Evolutionary conservation across 2,888 invertebrate genomes (phyloP), one percentile per base, ranked within the genome.

Genomic region (Drosophila limbata): DNA sequence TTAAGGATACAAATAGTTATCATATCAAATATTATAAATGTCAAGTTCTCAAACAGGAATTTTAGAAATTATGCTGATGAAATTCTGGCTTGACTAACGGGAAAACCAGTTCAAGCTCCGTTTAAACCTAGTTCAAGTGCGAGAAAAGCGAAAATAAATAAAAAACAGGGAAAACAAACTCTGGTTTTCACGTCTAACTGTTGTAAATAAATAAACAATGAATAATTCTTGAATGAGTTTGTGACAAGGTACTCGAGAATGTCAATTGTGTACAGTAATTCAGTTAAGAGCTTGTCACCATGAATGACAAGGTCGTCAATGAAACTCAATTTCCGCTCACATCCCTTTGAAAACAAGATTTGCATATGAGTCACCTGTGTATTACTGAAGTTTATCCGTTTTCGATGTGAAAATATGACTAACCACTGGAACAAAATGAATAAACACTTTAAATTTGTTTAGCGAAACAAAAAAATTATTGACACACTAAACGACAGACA

Each of bases 401-500:
- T 5, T 19, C 11, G 19, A 6, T 42, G 42, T 13, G 13, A 4
- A 50, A 35, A 19, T 17, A 39, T 57, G 45, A 37, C 13, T 47
- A 57, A 47, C 17, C 42, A 5, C 11, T 19, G 19, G 0, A 51
- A n/a, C 13, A 37, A 45, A 56, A 45, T 2, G 8, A 25, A 37
- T 37, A 35, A 39, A 42, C 44, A 35, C 25, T 44, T 15, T 1
- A 28, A 44, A 45, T 1, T 28, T 33, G n/a, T 31, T 39, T 11
- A 17, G 28, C 9, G 0, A 33, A 31, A 44, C 2, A n/a, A 48
- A 33, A 33, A 11, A 17, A 44, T 44, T 39, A 55, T 50, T 21
- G 15, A 52, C 25, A 68, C 39, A 68, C 56, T 57, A 45, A 21
- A n/a, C 25, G 52, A 68, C 10, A 15, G 63, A 56, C 25, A 37